A percentile compares a stretch with the other conserved stretches of the same genome.
phyloP scores from a whole-genome alignment of 2,888 invertebrate species.

The Monopis laevigella region DNA sequence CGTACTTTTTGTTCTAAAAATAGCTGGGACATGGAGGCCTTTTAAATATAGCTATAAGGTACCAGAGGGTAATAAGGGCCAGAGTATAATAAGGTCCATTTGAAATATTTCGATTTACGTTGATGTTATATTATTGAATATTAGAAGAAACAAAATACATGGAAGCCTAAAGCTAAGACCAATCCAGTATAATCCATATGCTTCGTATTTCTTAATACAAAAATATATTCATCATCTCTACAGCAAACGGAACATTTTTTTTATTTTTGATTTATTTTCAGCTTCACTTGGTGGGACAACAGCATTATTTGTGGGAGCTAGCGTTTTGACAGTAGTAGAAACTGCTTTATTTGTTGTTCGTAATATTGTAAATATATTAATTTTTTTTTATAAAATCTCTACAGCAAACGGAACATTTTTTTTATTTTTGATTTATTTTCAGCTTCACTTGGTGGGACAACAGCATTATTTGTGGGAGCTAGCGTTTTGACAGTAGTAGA shows the following conservation, averaged over 20 bases:
- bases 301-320: conserved; percentile 56
- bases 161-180: no score
- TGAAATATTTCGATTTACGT: no score
- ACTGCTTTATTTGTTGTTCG: conserved; percentile 40
- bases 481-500: conserved; percentile 56
- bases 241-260: background rate
- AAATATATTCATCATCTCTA: no score
- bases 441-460: conserved; percentile 60
- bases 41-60: no score
- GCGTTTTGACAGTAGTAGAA: conserved; percentile 53
- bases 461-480: conserved; percentile 56
- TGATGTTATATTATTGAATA: no score
- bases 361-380: conserved; percentile 25
- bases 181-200: no score
- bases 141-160: no score
- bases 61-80: no score
- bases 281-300: conserved; percentile 60
- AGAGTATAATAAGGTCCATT: no score
- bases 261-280: conserved; percentile 21
- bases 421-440: conserved; percentile 14
- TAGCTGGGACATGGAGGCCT: no score
- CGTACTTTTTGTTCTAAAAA: no score
- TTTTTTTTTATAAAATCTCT: conserved; percentile 1
- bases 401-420: background rate
- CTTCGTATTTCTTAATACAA: no score